Percentiles rank a stretch among this genome's conserved stretches.
Evolutionary conservation across 2,797 vertebrate species (phyloP).

Genomic region (Anguilla megastoma): DNA sequence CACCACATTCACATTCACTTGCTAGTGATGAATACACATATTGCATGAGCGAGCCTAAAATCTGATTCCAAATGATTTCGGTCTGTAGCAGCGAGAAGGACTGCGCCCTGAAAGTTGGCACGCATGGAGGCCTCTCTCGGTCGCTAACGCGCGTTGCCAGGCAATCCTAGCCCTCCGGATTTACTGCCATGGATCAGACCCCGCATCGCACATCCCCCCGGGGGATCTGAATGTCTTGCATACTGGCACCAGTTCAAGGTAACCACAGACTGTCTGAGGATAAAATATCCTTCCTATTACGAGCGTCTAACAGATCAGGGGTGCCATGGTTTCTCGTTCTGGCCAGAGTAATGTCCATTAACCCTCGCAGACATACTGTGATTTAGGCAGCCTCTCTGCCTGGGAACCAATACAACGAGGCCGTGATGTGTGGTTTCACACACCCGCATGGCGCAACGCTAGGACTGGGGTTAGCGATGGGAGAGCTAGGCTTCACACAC

Average conservation of each 20-base stretch:
- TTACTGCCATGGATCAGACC: constrained; percentile 36
- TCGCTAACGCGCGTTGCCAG: constrained; percentile 47
- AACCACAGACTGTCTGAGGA: constrained; percentile 16
- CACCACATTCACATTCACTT: background rate
- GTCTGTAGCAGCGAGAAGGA: background rate
- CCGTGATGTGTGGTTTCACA: background rate
- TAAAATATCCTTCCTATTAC: constrained; percentile 17
- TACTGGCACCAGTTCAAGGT: constrained; percentile 32
- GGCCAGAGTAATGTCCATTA: background rate
- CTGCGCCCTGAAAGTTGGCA: background rate
- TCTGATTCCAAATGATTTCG: background rate
- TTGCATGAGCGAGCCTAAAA: background rate
- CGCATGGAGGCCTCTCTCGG: background rate
- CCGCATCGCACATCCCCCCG: constrained; percentile 34
- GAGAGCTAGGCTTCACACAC: background rate
- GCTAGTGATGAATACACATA: background rate
- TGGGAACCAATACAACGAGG: background rate
- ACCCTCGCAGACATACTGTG: background rate
- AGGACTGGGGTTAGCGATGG: background rate
- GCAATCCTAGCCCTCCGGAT: constrained; percentile 43
- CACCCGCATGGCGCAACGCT: background rate
- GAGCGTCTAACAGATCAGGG: background rate
- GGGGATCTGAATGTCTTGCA: constrained; percentile 32
- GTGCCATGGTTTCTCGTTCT: background rate
- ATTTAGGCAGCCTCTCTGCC: background rate